phyloP scores from a whole-genome alignment of 1,140 invertebrate species.

The Chymomyza costata region DNA sequence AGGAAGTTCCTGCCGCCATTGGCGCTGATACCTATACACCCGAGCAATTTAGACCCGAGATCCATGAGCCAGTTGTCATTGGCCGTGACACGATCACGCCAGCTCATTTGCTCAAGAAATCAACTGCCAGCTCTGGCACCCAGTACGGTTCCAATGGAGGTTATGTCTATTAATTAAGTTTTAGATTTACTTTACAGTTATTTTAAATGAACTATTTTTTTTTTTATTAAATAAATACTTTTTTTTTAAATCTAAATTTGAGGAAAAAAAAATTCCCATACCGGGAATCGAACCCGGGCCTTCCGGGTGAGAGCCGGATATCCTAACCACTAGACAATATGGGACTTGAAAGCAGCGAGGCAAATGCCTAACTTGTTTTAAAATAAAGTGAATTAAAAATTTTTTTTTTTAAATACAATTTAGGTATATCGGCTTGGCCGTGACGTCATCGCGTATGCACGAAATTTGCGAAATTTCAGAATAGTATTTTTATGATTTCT shows the following conservation, averaged over 20 bases:
- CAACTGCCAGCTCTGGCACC: conserved; percentile 19
- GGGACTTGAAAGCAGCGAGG: conserved; percentile 62
- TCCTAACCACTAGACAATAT: conserved; percentile 88
- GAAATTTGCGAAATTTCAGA: too few species aligned
- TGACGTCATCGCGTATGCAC: background rate
- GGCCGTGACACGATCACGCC: conserved; percentile 45
- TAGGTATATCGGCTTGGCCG: too few species aligned
- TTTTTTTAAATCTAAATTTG: too few species aligned
- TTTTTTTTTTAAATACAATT: too few species aligned
- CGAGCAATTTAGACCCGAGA: conserved; percentile 37
- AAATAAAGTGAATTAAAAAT: too few species aligned
- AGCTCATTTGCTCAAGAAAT: conserved; percentile 46
- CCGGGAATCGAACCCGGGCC: conserved; percentile 90
- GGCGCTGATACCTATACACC: conserved; percentile 13
- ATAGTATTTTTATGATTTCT: too few species aligned
- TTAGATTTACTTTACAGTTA: background rate
- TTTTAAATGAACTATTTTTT: background rate
- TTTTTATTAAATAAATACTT: background rate
- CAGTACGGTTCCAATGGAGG: conserved; percentile 58
- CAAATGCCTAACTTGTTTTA: background rate
- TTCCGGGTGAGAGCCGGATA: conserved; percentile 89
- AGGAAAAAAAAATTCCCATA: conserved; percentile 83
- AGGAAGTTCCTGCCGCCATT: background rate
- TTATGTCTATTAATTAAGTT: conserved; percentile 48
- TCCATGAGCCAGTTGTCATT: conserved; percentile 41